Evolutionary conservation across 53 echinoderm and acorn worm genomes (phyloP).

Genomic region (Henricia sp.): DNA sequence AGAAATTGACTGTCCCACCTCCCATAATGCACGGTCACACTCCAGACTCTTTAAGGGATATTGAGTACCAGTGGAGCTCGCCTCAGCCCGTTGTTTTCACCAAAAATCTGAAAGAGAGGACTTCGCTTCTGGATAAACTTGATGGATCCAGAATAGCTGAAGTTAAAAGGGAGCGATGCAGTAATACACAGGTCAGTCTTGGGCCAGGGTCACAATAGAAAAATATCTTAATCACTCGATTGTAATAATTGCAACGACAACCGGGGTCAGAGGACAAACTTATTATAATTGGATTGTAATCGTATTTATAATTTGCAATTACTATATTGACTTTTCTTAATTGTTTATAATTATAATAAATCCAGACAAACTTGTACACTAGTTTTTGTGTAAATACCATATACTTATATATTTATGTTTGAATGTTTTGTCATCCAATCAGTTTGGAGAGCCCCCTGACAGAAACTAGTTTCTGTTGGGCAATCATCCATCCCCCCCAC

Average conservation of each 20-base stretch:
- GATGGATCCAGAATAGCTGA: neutral
- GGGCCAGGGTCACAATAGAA: no score
- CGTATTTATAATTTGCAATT: neutral
- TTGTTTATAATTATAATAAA: no score
- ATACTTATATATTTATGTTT: no score
- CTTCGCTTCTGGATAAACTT: neutral
- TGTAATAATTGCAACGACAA: neutral
- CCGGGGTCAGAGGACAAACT: neutral
- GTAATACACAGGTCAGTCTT: neutral
- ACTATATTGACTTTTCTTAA: no score
- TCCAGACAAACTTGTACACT: no score
- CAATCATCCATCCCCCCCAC: no score
- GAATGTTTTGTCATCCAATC: no score
- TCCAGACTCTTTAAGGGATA: neutral
- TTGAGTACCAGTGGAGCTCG: slow-evolving; percentile 29
- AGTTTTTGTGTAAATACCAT: no score
- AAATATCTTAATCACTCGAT: no score
- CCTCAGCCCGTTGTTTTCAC: slow-evolving; percentile 36
- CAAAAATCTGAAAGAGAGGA: slow-evolving; percentile 1
- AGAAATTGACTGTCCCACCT: neutral
- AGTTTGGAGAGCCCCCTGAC: no score
- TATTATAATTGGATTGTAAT: neutral
- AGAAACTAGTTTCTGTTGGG: no score
- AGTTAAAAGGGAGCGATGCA: neutral
- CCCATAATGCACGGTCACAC: neutral